Evolutionary conservation across 2,888 invertebrate genomes (phyloP), one percentile per base, ranked within the genome.

Genomic region (Hyppa rectilinea): DNA sequence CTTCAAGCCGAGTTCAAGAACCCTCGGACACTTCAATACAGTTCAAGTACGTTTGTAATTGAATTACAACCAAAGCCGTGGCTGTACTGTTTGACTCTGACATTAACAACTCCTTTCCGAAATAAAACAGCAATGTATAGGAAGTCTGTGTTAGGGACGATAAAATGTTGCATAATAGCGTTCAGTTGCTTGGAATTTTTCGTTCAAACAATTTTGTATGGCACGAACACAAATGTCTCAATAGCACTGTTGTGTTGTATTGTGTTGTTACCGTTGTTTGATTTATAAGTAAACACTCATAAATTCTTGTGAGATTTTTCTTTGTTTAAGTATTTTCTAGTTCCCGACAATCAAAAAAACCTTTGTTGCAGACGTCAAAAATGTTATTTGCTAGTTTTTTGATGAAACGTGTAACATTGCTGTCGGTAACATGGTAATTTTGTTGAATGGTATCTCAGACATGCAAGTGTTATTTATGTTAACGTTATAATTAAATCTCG

Each of bases 171-270:
- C 87, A 87, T 82, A 87, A 89, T 88, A 43, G 80, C 68, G 84
- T 87, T 84, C 86, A 83, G 87, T 81, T 80, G 52, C 49, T 50
- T 83, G 89, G 91, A 89, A 93, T 93, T 88, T 86, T 82, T 89
- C 85, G 87, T 88, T 87, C 84, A 91, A 93, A 94, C 92, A 94
- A 91, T 90, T 86, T 80, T 53, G 52, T 55, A 60, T 64, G 47
- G 73, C 59, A 69, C 40, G 63, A 82, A 85, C 77, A 75, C 53
- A 53, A 61, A 58, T 78, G 71, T 73, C 58, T 86, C 71, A 88
- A 87, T 83, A 59, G 83, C 64, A 81, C 85, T 84, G 80, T 81
- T 86, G 84, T 78, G 75, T 77, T 68, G 55, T 68, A 73, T 79
- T 71, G 70, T 78, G 74, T 77, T 78, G 79, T 81, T 77, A 63